Percentiles rank a stretch among this genome's conserved stretches.
Evolutionary conservation across 2,797 vertebrate genomes (phyloP).

Genomic region (Ptychobarbus kaznakovi): DNA sequence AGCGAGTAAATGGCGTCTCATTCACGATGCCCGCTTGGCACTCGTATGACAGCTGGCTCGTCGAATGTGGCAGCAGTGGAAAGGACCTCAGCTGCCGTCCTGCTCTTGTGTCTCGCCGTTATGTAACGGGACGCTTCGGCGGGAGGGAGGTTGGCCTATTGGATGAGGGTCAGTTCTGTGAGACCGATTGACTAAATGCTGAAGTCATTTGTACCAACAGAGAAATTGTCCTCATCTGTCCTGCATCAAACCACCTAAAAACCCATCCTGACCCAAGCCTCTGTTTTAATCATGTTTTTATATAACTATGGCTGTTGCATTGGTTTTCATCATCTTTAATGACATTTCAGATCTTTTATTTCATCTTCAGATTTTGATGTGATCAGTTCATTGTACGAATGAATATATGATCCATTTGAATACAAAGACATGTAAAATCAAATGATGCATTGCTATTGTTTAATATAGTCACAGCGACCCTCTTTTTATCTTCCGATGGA

Average conservation of each 20-base stretch:
- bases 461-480: not conserved
- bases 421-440: not conserved
- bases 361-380: not conserved
- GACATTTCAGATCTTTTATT: slow-evolving; percentile 6
- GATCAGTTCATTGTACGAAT: not conserved
- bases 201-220: not conserved
- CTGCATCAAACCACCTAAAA: not conserved
- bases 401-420: not conserved
- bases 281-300: slow-evolving; percentile 26
- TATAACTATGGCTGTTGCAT: not conserved
- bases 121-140: slow-evolving; percentile 10
- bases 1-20: not conserved
- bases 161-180: not conserved
- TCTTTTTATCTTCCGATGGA: not conserved
- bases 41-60: slow-evolving; percentile 35
- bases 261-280: slow-evolving; percentile 9
- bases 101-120: slow-evolving; percentile 18
- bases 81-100: slow-evolving; percentile 32
- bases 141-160: not conserved
- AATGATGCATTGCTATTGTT: not conserved
- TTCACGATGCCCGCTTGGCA: slow-evolving; percentile 12
- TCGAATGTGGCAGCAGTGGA: slow-evolving; percentile 6
- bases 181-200: slow-evolving; percentile 11
- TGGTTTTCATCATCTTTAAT: slow-evolving; percentile 25
- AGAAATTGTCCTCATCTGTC: slow-evolving; percentile 36